phyloP scores from a whole-genome alignment of 2,888 invertebrate species.

The Myathropa florea region DNA sequence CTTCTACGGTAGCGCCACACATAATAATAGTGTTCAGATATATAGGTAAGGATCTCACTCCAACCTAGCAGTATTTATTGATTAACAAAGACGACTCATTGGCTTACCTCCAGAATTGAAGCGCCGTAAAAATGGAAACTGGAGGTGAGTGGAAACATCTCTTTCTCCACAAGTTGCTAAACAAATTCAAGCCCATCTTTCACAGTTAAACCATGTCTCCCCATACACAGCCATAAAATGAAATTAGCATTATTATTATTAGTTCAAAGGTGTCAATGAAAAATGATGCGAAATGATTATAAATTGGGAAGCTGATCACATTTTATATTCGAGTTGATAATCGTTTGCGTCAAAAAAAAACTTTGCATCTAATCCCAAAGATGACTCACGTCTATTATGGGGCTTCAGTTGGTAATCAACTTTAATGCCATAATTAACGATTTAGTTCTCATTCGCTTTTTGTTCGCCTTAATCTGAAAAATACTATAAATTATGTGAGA shows the following conservation, averaged over 20 bases:
- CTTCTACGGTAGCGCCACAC: neutral
- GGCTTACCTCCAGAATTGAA: neutral
- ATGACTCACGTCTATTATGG: conserved; percentile 22
- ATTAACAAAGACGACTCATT: neutral
- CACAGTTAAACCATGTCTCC: neutral
- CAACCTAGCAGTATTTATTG: neutral
- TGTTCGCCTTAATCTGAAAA: conserved; percentile 3
- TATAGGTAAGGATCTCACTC: neutral
- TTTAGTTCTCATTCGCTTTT: neutral
- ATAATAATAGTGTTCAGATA: neutral
- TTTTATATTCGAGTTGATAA: neutral
- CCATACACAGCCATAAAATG: neutral
- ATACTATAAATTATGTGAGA: conserved; percentile 32
- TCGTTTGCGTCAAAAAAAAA: neutral
- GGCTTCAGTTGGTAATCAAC: neutral
- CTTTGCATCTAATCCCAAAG: conserved; percentile 1
- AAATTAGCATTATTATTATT: neutral
- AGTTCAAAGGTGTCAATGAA: neutral
- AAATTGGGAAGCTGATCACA: conserved; percentile 10
- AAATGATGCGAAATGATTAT: conserved; percentile 9
- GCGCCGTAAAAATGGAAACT: neutral
- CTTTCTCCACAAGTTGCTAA: neutral
- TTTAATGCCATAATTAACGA: conserved; percentile 3
- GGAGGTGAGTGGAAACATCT: neutral
- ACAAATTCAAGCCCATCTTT: neutral